Evolutionary conservation across 2,113 vertebrate species (phyloP).

Genomic region (Gorsachius goisagi): DNA sequence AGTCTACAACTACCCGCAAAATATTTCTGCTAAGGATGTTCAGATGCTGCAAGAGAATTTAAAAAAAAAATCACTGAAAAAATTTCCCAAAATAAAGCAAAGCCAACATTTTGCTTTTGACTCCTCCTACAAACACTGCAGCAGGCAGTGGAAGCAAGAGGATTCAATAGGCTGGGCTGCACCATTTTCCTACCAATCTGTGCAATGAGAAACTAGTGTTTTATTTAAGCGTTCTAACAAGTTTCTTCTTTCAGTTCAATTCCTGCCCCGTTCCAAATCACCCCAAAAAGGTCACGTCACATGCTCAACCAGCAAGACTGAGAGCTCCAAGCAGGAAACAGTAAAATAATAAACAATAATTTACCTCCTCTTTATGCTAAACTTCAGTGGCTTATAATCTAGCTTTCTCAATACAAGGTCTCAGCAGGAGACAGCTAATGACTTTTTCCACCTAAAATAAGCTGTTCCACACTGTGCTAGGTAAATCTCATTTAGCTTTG

Average conservation of each 20-base stretch:
- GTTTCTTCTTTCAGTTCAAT: neutral
- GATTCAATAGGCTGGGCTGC: no score
- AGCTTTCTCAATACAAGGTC: neutral
- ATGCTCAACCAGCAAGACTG: neutral
- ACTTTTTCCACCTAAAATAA: conserved; percentile 50
- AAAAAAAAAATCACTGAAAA: neutral
- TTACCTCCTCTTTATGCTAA: conserved; percentile 23
- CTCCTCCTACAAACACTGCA: neutral
- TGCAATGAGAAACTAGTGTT: neutral
- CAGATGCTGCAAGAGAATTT: neutral
- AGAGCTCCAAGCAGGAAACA: neutral
- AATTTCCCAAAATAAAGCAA: neutral
- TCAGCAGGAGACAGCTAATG: conserved; percentile 48
- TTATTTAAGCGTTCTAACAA: neutral
- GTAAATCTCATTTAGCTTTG: conserved; percentile 28
- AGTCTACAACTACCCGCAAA: neutral
- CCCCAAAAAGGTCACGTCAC: neutral
- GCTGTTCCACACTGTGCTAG: conserved; percentile 6
- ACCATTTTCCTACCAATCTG: neutral
- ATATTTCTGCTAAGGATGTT: neutral
- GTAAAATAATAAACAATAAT: conserved; percentile 23
- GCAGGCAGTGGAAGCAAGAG: neutral
- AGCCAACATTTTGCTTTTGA: neutral
- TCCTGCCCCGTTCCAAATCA: neutral
- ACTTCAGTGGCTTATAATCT: conserved; percentile 20